Evolutionary conservation across 2,888 invertebrate species (phyloP), one percentile per base, ranked within the genome.

Genomic region (Ormia ochracea): DNA sequence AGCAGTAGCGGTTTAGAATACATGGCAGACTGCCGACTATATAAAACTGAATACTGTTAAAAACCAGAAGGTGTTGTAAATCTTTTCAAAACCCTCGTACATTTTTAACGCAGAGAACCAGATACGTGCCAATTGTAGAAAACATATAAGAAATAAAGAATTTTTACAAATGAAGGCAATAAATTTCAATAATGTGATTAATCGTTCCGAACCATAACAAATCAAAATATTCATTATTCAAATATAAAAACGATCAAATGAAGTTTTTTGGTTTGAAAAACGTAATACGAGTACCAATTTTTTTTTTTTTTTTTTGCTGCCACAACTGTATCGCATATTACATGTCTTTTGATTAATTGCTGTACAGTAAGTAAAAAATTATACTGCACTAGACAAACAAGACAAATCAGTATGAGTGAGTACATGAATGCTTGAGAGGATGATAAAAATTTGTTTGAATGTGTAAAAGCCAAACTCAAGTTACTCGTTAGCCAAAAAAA

Each of bases 151-250:
- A 41, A 56, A 48, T 65, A 56, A 58, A 21, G 48, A 5, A 63
- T 63, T 68, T 28, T 45, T 28, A 54, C 45, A 45, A 48, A 54
- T 9, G 33, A 48, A 14, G 43, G 59, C 59, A 28, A 68, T 68
- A 78, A 78, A 78, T 73, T 73, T 48, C 48, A 61, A 68, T 73
- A 56, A 33, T 68, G 68, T 78, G 68, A 78, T 78, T 78, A 78
- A 78, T 78, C 58, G 68, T 48, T 41, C 26, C 23, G 59, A 12
- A 61, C 45, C 28, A 54, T 19, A 68, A 54, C 43, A 68, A 52
- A 61, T 68, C 14, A 68, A 75, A 68, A 52, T 66, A 50, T 41
- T 50, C 50, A 74, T 75, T 68, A 61, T 75, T 68, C 26, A 45
- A 68, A 33, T 75, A 17, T 26, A 21, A 14, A 58, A 56, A 41